Evolutionary conservation across 1,140 invertebrate genomes (phyloP), one percentile per base, ranked within the genome.

Genomic region (Drosophila tristis): DNA sequence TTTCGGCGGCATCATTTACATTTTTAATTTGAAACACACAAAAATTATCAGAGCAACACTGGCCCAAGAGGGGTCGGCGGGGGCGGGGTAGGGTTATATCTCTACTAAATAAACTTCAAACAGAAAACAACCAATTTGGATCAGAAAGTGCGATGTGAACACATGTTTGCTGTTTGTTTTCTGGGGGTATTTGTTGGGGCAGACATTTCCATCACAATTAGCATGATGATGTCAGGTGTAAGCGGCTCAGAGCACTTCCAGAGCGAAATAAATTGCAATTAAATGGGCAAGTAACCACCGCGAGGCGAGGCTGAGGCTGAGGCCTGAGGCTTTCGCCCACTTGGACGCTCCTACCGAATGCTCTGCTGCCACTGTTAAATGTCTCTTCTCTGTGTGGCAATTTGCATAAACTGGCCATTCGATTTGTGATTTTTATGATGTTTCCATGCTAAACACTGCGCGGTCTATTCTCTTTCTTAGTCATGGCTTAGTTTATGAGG

Each of bases 21-120:
- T 89, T 90, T 84, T 89, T 89, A 90, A 89, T 89, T 89, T 77
- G 85, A 72, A 80, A 72, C 63, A 78, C 81, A 86, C 81, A 86
- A 86, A 86, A 86, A 86, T 86, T 80, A 78, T 63, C 35, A 13
- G 35, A 39, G 35, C 35, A 39, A 6, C 26, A 7, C 0, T 29
- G 26, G 26, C 8, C 70, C 29, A 29, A 58, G 16, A 35, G 26
- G 45, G 16, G 48, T 35, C 13, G 16, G 16, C 16, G 16, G 0
- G 16, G 39, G 16, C 16, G 16, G 39, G 25, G 20, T 65, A 11
- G 25, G 23, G 53, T 29, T 64, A 60, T 51, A 20, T 67, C 51
- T 71, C 71, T 39, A 73, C 58, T 47, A 66, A 62, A 60, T 43
- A 20, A 20, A 20, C 20, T 20, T 58, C 20, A 16, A 57, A 45